Evolutionary conservation across 2,797 vertebrate genomes (phyloP).

Genomic region (Streptopelia turtur): DNA sequence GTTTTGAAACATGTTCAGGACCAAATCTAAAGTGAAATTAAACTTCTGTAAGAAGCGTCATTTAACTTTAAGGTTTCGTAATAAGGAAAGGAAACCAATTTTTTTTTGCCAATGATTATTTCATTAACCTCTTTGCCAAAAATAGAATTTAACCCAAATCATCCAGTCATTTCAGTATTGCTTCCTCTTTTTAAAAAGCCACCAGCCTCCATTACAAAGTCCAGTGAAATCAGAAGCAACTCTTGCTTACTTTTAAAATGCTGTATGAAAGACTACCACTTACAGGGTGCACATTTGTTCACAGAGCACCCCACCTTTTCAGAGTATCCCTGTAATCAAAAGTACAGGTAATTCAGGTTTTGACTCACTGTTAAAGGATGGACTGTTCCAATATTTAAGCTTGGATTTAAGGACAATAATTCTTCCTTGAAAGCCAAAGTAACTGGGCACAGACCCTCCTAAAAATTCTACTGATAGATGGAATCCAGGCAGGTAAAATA

Average conservation of each 20-base stretch:
- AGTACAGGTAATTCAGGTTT: slow-evolving; percentile 56
- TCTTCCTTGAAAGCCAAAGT: not conserved
- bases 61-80: not conserved
- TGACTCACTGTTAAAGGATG: slow-evolving; percentile 15
- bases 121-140: slow-evolving; percentile 27
- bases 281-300: not conserved
- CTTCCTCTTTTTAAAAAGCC: slow-evolving; percentile 20
- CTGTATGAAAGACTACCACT: not conserved
- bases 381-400: not conserved
- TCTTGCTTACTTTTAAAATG: not conserved
- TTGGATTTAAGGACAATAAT: not conserved
- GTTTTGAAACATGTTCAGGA: not conserved
- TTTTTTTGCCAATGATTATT: not conserved
- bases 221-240: not conserved
- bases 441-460: not conserved
- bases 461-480: not conserved
- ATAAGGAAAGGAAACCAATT: not conserved
- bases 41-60: not conserved
- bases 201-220: not conserved
- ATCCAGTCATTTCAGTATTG: not conserved
- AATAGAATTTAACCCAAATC: slow-evolving; percentile 27
- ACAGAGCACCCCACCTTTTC: slow-evolving; percentile 9
- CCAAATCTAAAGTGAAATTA: not conserved
- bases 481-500: not conserved
- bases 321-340: slow-evolving; percentile 40